Conservation (phyloP, 2,888 invertebrate genomes). For the Acleris literana region DNA sequence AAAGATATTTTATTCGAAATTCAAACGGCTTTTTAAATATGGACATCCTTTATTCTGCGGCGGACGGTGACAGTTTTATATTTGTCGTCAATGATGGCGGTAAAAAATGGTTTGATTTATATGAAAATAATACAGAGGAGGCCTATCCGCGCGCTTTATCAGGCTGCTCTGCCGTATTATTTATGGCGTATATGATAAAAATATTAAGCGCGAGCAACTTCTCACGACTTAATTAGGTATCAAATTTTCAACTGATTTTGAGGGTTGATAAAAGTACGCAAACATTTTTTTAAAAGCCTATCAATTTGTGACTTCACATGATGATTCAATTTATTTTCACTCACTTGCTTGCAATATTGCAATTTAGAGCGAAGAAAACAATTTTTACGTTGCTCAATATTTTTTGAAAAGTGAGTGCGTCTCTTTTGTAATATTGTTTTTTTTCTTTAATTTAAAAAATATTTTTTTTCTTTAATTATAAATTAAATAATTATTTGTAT, state of each 20-base stretch:
- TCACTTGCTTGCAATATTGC: no score
- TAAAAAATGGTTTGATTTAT: slow-evolving; percentile 78
- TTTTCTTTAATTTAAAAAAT: no score
- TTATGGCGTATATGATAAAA: slow-evolving; percentile 20
- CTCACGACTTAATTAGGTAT: slow-evolving; percentile 29
- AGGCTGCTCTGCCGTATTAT: slow-evolving; percentile 42
- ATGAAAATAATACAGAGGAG: slow-evolving; percentile 66
- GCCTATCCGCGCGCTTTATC: slow-evolving; percentile 51
- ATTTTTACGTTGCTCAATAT: no score
- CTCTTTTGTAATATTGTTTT: no score
- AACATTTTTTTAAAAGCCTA: not conserved
- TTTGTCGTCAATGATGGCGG: slow-evolving; percentile 73
- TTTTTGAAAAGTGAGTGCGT: no score
- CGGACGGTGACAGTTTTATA: slow-evolving; percentile 80
- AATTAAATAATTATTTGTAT: no score
- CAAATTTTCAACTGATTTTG: slow-evolving; percentile 1
- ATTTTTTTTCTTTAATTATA: no score
- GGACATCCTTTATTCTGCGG: slow-evolving; percentile 78
- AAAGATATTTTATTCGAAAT: slow-evolving; percentile 80
- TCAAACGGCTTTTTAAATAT: slow-evolving; percentile 83
- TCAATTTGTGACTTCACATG: no score
- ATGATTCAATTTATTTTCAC: no score
- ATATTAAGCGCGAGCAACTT: slow-evolving; percentile 19
- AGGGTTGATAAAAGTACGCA: not conserved
- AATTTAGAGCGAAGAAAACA: no score